Percentiles rank a stretch among this genome's conserved stretches.
These are phyloP conservation scores for Xestia ashworthii DNA, from an alignment of 2,888 invertebrate genomes.

Conservation along the genomic window DNA sequence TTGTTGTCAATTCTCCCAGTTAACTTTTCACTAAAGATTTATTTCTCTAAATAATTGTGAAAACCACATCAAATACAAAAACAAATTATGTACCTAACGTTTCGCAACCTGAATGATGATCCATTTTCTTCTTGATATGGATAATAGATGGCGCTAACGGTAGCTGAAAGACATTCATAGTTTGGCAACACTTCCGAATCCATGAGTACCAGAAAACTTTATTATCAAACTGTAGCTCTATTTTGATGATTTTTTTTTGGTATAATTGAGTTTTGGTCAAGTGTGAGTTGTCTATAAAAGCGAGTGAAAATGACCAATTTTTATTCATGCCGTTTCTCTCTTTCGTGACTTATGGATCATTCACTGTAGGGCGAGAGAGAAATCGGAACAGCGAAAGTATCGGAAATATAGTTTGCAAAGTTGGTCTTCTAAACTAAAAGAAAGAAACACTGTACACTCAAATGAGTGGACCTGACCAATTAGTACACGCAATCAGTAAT, in stretches of 20 bases:
- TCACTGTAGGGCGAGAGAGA: background rate
- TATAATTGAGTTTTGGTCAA: background rate
- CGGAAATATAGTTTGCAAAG: too few species aligned
- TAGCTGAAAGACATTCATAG: background rate
- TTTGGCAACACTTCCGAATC: background rate
- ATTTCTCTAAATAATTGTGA: background rate
- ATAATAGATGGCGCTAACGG: slow-evolving; percentile 19
- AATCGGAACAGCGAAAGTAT: background rate
- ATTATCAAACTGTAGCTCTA: background rate
- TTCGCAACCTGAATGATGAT: background rate
- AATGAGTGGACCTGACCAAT: background rate
- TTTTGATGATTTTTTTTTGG: background rate
- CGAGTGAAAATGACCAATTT: background rate
- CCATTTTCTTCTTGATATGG: background rate
- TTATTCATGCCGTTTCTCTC: background rate
- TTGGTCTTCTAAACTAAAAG: too few species aligned
- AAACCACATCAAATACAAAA: background rate
- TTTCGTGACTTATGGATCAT: background rate
- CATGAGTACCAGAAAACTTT: background rate
- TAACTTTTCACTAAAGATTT: background rate
- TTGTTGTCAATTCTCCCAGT: background rate
- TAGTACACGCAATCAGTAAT: slow-evolving; percentile 1
- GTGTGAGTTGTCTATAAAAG: background rate
- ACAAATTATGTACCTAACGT: too few species aligned
- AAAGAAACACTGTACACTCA: background rate